Base-by-base conservation (phyloP, 2,113 vertebrate genomes). In the Callopanchax toddi region DNA sequence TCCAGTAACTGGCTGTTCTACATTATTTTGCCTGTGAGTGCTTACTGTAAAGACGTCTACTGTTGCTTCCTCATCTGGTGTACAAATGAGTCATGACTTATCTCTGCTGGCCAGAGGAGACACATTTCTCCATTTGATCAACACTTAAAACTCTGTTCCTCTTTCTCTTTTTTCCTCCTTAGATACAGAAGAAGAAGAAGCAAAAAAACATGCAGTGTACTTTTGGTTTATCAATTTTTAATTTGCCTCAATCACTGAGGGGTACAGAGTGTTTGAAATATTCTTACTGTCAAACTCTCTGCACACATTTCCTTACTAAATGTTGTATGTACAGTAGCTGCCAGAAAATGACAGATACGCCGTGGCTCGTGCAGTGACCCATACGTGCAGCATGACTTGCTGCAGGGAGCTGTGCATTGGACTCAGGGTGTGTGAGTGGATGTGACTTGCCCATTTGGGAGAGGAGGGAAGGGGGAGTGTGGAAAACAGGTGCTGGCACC, bases 401-500 rank as follows among this genome's bases (percentile, higher is more conserved):
- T 58, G 76, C 74, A 54, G 46, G 15, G 76, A 65, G 76, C 74
- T 67, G 71, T 43, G 60, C 25, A 40, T 46, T 63, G 45, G 65
- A 57, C 71, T 18, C 57, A 61, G 34, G 45, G 20, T 18, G 62
- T 40, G 81, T 81, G 72, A 81, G 68, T 46, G 60, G 52, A 71
- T 63, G 70, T 67, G 76, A 76, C 76, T 78, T 56, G 58, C 78
- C 49, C 79, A 63, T 72, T 76, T 67, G 72, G 77, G 62, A 26
- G 15, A 26, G 11, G 70, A 67, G 79, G 59, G 29, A 8, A n/a
- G 26, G n/a, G 20, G 36, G 40, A 55, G 63, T 32, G 61, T 13
- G 17, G 68, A 45, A 52, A 85, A 85, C 87, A 89, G 86, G 83
- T 90, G 87, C 68, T 48, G 57, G 74, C 79, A 46, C 79, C 74